Conservation (phyloP, 2,888 invertebrate species). For the Morpho deidamia region DNA sequence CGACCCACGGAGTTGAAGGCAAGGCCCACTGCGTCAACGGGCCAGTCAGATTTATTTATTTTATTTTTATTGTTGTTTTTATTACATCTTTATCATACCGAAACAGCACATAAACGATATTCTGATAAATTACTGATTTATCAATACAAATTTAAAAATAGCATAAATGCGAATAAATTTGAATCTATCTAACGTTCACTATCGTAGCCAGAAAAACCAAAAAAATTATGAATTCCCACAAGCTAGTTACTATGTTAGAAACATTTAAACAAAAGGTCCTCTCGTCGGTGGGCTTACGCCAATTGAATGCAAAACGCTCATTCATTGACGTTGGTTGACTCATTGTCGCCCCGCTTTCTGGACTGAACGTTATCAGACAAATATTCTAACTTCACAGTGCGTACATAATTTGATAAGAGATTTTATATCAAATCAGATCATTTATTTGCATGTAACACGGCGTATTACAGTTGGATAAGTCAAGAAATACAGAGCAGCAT, state of each 20-base stretch:
- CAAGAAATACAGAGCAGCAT: too few relatives aligned
- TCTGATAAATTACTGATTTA: too few relatives aligned
- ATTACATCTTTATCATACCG: too few relatives aligned
- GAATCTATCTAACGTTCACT: neutral
- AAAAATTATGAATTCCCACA: slow-evolving; percentile 3
- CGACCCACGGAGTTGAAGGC: too few relatives aligned
- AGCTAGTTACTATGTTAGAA: slow-evolving; percentile 36
- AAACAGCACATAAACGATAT: too few relatives aligned
- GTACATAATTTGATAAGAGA: neutral
- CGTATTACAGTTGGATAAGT: too few relatives aligned
- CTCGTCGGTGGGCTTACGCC: slow-evolving; percentile 43
- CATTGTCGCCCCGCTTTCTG: slow-evolving; percentile 51
- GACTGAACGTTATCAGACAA: slow-evolving; percentile 20
- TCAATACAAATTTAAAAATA: too few relatives aligned
- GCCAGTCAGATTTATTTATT: too few relatives aligned
- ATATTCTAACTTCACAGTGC: neutral
- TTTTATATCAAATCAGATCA: neutral
- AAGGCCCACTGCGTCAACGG: too few relatives aligned
- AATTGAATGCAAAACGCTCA: slow-evolving; percentile 58
- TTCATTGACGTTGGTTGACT: slow-evolving; percentile 66
- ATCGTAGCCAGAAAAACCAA: neutral
- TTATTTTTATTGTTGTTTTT: too few relatives aligned
- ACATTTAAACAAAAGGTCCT: slow-evolving; percentile 45
- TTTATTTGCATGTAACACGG: too few relatives aligned
- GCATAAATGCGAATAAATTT: too few relatives aligned